Evolutionary conservation across 2,113 vertebrate genomes (phyloP).

Genomic region (Saguinus imperator): DNA sequence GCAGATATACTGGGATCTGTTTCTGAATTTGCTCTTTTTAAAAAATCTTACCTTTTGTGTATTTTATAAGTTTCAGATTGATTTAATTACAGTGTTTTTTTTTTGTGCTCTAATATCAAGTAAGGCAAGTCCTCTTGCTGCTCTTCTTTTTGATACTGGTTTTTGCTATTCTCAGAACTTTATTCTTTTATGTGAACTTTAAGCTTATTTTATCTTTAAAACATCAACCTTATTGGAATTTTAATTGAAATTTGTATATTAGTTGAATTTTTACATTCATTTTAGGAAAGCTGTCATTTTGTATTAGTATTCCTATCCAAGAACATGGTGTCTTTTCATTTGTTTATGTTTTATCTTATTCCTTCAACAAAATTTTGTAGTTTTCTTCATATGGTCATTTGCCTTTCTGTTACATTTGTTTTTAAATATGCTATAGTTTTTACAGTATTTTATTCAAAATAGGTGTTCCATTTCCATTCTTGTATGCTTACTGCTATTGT

Average conservation of each 20-base stretch:
- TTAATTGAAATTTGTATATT: slow-evolving; percentile 4
- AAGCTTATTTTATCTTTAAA: neutral
- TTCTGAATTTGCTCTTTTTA: neutral
- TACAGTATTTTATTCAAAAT: slow-evolving; percentile 31
- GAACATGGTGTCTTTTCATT: neutral
- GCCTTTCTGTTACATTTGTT: slow-evolving; percentile 27
- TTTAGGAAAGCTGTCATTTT: slow-evolving; percentile 4
- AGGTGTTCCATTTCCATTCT: slow-evolving; percentile 6
- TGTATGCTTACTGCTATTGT: neutral
- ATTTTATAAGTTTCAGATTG: neutral
- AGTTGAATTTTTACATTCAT: neutral
- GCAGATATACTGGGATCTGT: neutral
- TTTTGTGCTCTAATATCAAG: neutral
- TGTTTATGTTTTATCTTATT: slow-evolving; percentile 34
- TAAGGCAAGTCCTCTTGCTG: neutral
- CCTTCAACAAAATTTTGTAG: neutral
- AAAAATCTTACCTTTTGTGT: neutral
- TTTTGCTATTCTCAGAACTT: neutral
- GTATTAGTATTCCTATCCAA: neutral
- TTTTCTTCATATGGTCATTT: neutral
- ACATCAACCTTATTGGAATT: slow-evolving; percentile 18
- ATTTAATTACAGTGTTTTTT: neutral
- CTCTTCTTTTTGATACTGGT: neutral
- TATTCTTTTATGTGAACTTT: neutral
- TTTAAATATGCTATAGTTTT: slow-evolving; percentile 18